Percentiles rank a stretch among this genome's conserved stretches.
These are phyloP conservation scores for Chrysochloris asiatica DNA, from an alignment of 2,113 vertebrate genomes.

Conservation along the genomic window DNA sequence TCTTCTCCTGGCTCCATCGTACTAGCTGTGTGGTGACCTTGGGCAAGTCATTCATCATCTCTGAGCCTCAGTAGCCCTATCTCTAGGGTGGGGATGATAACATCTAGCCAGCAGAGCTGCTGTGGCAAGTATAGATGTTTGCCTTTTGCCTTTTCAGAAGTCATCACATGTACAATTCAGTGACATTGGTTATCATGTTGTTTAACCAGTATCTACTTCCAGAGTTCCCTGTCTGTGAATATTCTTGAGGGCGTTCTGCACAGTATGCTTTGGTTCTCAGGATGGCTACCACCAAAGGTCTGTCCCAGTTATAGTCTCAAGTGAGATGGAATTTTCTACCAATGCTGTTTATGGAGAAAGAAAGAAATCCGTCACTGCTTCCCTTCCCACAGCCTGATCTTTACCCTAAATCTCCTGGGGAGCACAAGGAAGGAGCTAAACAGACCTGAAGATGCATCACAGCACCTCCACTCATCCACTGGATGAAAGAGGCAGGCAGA, in stretches of 20 bases:
- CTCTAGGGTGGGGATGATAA: neutral
- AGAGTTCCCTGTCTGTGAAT: neutral
- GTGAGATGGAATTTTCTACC: neutral
- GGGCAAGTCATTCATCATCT: neutral
- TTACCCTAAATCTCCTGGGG: neutral
- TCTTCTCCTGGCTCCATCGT: neutral
- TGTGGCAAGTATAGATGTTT: neutral
- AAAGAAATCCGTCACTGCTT: neutral
- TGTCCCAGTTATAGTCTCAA: neutral
- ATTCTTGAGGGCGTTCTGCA: neutral
- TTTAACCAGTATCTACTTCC: neutral
- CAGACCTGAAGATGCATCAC: neutral
- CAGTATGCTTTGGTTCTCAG: neutral
- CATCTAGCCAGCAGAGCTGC: neutral
- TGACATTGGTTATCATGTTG: neutral
- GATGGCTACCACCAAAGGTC: neutral
- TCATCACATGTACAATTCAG: neutral
- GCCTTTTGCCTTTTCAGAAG: neutral
- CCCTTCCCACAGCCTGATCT: neutral
- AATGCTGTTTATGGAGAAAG: neutral
- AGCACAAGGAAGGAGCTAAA: neutral
- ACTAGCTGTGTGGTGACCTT: neutral
- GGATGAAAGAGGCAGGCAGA: neutral
- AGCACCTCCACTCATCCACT: neutral
- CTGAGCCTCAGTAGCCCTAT: neutral